Conservation (phyloP, 2,797 vertebrate species). For the Neosalanx taihuensis region DNA sequence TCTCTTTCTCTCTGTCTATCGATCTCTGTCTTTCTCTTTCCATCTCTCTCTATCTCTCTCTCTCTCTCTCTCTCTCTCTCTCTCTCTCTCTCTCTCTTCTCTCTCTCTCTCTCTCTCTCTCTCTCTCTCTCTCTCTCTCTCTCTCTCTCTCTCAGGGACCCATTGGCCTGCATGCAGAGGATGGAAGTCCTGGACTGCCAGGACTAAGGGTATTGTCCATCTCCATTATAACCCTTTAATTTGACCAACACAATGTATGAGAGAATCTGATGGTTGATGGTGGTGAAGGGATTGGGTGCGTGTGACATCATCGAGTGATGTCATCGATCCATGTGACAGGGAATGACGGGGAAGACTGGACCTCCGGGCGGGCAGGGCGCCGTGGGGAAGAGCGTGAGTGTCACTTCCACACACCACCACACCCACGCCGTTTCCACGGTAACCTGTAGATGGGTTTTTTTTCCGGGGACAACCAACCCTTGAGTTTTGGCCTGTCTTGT, state of each 20-base stretch:
- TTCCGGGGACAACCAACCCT: too few species aligned
- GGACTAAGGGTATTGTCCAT: conserved; percentile 60
- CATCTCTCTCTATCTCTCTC: too few species aligned
- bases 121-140: not conserved
- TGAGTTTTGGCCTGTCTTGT: not conserved
- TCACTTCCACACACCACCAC: not conserved
- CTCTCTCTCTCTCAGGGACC: conserved; percentile 55
- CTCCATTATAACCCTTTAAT: not conserved
- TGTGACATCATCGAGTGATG: conserved; percentile 12
- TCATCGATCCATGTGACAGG: conserved; percentile 50
- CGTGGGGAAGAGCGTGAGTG: conserved; percentile 70
- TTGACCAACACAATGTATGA: too few species aligned
- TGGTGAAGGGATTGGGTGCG: too few species aligned
- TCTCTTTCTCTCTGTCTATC: not conserved
- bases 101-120: not conserved
- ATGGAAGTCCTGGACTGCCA: conserved; percentile 53
- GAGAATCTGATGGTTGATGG: too few species aligned
- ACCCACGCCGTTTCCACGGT: not conserved
- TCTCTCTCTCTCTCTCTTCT: not conserved
- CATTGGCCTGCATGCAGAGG: conserved; percentile 55
- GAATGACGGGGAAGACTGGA: conserved; percentile 66
- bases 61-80: too few species aligned
- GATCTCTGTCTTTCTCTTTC: too few species aligned
- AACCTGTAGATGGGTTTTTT: not conserved
- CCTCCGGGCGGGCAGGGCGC: conserved; percentile 68